A percentile compares a stretch with the other conserved stretches of the same genome.
Evolutionary conservation across 2,888 invertebrate genomes (phyloP).

Genomic region (Caenorhabditis sp.): DNA sequence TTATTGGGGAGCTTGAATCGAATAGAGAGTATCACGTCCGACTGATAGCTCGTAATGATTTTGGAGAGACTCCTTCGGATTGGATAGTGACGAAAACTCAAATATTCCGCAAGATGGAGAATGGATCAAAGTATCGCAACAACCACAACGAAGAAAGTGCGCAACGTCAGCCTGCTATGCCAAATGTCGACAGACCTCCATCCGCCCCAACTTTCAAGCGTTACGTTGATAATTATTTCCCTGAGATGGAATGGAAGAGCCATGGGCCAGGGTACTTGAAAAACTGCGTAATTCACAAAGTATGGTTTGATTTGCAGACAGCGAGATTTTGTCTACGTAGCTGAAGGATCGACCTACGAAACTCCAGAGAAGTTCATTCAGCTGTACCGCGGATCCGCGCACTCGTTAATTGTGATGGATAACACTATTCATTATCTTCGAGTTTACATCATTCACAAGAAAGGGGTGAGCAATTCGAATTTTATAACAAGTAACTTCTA

Average conservation of each 20-base stretch:
- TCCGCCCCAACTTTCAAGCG: conserved; percentile 37
- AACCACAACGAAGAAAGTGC: neutral
- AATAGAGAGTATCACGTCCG: conserved; percentile 74
- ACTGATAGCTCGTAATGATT: conserved; percentile 58
- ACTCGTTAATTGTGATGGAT: conserved; percentile 61
- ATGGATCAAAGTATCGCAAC: neutral
- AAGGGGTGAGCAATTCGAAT: conserved; percentile 20
- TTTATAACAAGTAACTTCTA: no score
- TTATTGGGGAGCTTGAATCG: conserved; percentile 24
- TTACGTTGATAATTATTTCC: conserved; percentile 23
- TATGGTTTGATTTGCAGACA: conserved; percentile 19
- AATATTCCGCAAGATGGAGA: conserved; percentile 14
- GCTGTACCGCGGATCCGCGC: conserved; percentile 66
- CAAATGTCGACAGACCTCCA: conserved; percentile 27
- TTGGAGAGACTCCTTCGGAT: conserved; percentile 50
- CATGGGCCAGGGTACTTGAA: conserved; percentile 29
- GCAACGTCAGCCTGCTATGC: neutral
- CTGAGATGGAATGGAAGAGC: conserved; percentile 59
- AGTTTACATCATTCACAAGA: conserved; percentile 61
- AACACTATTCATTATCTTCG: conserved; percentile 68
- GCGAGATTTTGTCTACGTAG: conserved; percentile 36
- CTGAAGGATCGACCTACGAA: conserved; percentile 56
- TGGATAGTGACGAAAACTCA: conserved; percentile 42
- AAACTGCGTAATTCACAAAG: neutral
- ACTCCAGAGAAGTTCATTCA: conserved; percentile 43